Evolutionary conservation across 1,140 invertebrate genomes (phyloP).

Genomic region (Heliconius congener): DNA sequence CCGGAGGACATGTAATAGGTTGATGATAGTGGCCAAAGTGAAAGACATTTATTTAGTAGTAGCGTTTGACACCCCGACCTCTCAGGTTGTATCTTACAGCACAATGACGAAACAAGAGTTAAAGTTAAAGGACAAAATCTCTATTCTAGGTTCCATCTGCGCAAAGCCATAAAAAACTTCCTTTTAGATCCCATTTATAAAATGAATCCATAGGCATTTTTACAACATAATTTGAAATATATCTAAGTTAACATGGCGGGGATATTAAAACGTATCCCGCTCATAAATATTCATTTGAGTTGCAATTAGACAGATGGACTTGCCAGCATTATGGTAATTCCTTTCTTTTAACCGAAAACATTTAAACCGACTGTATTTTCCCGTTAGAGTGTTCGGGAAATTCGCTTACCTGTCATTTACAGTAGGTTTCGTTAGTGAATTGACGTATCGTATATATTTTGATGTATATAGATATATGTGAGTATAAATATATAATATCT

Average conservation of each 20-base stretch:
- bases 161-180: neutral
- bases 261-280: slow-evolving; percentile 30
- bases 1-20: too few relatives aligned
- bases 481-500: too few relatives aligned
- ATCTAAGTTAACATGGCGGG: neutral
- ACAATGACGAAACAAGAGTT: too few relatives aligned
- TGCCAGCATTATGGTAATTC: slow-evolving; percentile 34
- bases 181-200: neutral
- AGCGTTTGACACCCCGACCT: too few relatives aligned
- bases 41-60: too few relatives aligned
- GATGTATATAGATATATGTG: too few relatives aligned
- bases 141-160: neutral
- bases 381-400: neutral
- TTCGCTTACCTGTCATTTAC: slow-evolving; percentile 5
- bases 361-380: slow-evolving; percentile 11
- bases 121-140: too few relatives aligned
- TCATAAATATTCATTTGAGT: slow-evolving; percentile 38
- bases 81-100: too few relatives aligned
- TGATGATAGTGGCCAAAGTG: too few relatives aligned
- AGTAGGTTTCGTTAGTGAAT: neutral
- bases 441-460: neutral
- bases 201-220: neutral
- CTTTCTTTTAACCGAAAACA: slow-evolving; percentile 29
- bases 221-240: neutral
- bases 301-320: slow-evolving; percentile 39